Conservation (phyloP, 2,797 vertebrate genomes). For the Urosaurus nigricauda region DNA sequence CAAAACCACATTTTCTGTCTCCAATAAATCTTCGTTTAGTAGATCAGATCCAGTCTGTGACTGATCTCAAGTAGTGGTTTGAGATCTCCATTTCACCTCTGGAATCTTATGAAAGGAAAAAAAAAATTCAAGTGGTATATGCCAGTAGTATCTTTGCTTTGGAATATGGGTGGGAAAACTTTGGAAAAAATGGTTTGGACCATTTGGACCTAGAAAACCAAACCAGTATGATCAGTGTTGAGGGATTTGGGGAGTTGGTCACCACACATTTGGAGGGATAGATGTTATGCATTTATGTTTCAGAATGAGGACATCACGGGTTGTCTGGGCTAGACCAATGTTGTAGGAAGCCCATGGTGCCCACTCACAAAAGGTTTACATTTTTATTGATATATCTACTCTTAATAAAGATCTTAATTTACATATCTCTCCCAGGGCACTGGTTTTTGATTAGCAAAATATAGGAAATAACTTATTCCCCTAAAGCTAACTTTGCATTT, state of each 20-base stretch:
- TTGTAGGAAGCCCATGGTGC: neutral
- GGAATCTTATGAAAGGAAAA: neutral
- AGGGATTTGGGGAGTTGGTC: too few species aligned
- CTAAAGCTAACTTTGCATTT: neutral
- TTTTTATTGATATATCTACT: neutral
- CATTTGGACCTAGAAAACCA: too few species aligned
- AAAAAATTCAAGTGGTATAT: neutral
- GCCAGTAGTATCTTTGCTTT: neutral
- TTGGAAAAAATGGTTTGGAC: too few species aligned
- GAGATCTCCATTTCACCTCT: neutral
- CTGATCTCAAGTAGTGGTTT: neutral
- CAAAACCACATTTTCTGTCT: neutral
- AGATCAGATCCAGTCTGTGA: neutral
- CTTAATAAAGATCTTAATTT: too few species aligned
- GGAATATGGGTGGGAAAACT: too few species aligned
- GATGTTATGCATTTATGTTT: too few species aligned
- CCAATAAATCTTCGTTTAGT: neutral
- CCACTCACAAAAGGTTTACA: neutral
- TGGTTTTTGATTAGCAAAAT: neutral
- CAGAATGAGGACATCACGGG: neutral
- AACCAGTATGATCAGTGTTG: too few species aligned
- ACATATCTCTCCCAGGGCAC: neutral
- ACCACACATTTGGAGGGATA: too few species aligned
- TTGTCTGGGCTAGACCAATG: neutral
- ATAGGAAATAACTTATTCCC: neutral